Percentiles rank a stretch among this genome's conserved stretches.
Evolutionary conservation across 1,140 invertebrate genomes (phyloP).

Genomic region (Dendrolimus punctatus): DNA sequence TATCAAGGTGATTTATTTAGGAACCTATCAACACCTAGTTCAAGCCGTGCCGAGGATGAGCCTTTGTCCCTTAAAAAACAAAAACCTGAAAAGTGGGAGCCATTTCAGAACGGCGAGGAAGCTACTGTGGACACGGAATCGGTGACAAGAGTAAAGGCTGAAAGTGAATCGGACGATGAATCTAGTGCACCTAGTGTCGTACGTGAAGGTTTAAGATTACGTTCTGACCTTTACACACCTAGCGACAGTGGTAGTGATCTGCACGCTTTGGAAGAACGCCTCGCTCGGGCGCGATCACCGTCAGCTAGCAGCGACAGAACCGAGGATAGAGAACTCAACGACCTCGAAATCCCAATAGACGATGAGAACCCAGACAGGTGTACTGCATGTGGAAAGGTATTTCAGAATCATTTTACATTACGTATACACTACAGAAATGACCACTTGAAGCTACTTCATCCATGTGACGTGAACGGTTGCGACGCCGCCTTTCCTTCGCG

Average conservation of each 20-base stretch:
- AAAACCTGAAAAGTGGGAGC: constrained; percentile 58
- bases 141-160: constrained; percentile 49
- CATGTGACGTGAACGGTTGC: constrained; percentile 92
- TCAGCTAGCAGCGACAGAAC: constrained; percentile 72
- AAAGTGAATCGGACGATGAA: constrained; percentile 64
- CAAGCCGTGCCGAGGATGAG: constrained; percentile 57
- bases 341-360: constrained; percentile 85
- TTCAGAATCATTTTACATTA: constrained; percentile 93
- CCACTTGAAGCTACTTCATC: constrained; percentile 93
- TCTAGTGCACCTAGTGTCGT: constrained; percentile 60
- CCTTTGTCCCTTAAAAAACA: constrained; percentile 75
- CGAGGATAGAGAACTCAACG: constrained; percentile 75
- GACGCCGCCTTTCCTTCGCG: constrained; percentile 95
- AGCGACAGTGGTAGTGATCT: constrained; percentile 65
- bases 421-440: constrained; percentile 95
- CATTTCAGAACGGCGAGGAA: constrained; percentile 61
- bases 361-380: constrained; percentile 86
- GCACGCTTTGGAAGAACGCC: constrained; percentile 50
- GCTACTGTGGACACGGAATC: constrained; percentile 51
- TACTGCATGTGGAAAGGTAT: constrained; percentile 92
- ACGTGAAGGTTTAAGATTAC: constrained; percentile 59
- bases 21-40: constrained; percentile 51
- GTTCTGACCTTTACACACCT: constrained; percentile 68
- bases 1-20: constrained; percentile 68
- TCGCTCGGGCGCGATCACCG: constrained; percentile 68